phyloP scores from a whole-genome alignment of 2,113 vertebrate species.

The Poecile atricapillus region DNA sequence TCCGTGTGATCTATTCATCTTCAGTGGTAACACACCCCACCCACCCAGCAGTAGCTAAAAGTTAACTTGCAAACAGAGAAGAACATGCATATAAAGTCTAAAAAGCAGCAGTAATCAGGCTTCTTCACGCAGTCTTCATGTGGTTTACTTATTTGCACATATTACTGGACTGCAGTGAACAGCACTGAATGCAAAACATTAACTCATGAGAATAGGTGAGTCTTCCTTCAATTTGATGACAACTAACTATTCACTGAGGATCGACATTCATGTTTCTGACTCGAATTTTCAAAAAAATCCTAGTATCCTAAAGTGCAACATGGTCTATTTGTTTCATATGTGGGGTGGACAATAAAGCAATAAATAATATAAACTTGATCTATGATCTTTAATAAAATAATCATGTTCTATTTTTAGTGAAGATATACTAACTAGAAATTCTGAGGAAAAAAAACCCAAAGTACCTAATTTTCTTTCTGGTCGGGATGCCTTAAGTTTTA shows the following conservation, averaged over 20 bases:
- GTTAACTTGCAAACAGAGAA: background rate
- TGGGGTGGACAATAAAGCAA: background rate
- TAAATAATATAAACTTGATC: background rate
- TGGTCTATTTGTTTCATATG: background rate
- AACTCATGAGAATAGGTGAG: background rate
- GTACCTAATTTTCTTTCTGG: background rate
- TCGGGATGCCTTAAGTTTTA: background rate
- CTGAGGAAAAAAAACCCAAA: background rate
- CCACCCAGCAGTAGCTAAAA: rapidly evolving
- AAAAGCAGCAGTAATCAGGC: background rate
- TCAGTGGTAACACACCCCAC: too few relatives aligned
- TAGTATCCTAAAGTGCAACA: background rate
- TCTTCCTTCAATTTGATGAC: background rate
- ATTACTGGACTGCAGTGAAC: background rate
- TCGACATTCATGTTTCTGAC: background rate
- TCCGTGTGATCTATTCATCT: too few relatives aligned
- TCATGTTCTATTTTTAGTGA: background rate
- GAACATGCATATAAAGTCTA: background rate
- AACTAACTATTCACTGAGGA: background rate
- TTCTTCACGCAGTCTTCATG: background rate
- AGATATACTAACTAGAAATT: background rate
- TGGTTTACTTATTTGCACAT: background rate
- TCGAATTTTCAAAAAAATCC: background rate
- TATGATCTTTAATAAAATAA: background rate
- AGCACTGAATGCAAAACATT: background rate